Base-by-base conservation (phyloP, 2,113 vertebrate genomes). In the Myiagra hebetior region DNA sequence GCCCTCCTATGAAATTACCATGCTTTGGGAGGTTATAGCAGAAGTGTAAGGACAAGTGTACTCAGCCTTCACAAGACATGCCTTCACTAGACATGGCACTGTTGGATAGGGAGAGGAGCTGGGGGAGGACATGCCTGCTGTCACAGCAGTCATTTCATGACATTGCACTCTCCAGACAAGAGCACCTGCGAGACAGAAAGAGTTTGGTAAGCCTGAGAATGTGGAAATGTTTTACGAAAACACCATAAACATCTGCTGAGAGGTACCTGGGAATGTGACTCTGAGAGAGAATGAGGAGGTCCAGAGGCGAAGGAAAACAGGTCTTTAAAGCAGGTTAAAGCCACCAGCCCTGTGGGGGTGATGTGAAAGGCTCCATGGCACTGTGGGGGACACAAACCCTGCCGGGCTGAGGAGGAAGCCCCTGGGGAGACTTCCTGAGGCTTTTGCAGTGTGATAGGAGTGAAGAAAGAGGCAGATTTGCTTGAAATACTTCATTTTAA, bases 401-500 rank as follows among this genome's bases (percentile, higher is more conserved):
- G 52, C 41, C 67, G 85, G 53, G 55, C 53, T 69, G 49, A 46
- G 35, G 60, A 87, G 16, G 30, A 85, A 91, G 53, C 31, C 73
- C n/a, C 60, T 72, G 56, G 77, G 60, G 89, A 91, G 77, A 19
- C 21, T 56, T 95, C 13, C 86, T 41, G 64, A 85, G 76, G 52
- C 15, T 84, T 92, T 75, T 89, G 47, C 75, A 67, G 16, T 78
- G 39, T 82, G 46, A 49, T 46, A 62, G 37, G 26, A 89, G 39
- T 13, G 39, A 85, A 23, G 37, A 50, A 87, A 79, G n/a, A 79
- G 65, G 8, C 81, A 91, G 57, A 85, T 79, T 93, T 85, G 21
- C 42, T 76, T 42, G 62, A 93, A 94, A 94, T 91, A 73, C 63
- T 82, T 89, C 13, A 80, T 87, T 94, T 93, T 94, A 87, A 89